Conservation (phyloP, 2,113 vertebrate genomes). For the Cynocephalus volans region DNA sequence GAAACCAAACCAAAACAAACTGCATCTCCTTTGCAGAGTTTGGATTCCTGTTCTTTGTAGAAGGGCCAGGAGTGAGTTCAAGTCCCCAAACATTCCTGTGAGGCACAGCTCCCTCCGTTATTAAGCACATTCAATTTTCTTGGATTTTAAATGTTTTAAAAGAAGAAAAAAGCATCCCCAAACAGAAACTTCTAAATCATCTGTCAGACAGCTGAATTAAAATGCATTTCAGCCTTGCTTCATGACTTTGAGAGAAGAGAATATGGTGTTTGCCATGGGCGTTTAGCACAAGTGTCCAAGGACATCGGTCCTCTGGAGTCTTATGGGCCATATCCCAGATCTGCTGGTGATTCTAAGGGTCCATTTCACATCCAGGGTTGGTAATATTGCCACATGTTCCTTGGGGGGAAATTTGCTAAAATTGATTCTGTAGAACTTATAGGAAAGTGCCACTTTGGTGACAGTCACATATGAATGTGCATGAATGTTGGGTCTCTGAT, state of each 20-base stretch:
- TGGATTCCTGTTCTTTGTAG: conserved; percentile 57
- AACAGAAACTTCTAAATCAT: conserved; percentile 64
- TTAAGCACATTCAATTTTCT: conserved; percentile 79
- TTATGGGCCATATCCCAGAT: background rate
- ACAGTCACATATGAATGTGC: background rate
- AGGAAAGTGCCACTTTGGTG: conserved; percentile 6
- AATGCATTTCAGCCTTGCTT: background rate
- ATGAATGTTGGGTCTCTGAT: background rate
- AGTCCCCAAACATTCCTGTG: conserved; percentile 70
- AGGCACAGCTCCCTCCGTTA: conserved; percentile 61
- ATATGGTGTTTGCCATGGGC: background rate
- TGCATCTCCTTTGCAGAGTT: conserved; percentile 54
- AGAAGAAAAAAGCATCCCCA: background rate
- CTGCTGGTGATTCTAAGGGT: background rate
- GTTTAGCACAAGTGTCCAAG: conserved; percentile 11
- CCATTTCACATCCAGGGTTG: background rate
- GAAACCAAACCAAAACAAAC: conserved; percentile 18
- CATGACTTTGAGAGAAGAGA: conserved; percentile 49
- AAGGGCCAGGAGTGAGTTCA: background rate
- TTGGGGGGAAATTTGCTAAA: background rate
- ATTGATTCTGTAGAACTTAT: background rate
- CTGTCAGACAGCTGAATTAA: conserved; percentile 66
- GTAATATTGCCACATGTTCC: background rate
- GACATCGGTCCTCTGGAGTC: background rate
- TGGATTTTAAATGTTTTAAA: conserved; percentile 77